phyloP scores from a whole-genome alignment of 2,888 invertebrate species.

The Drosophila pseudotakahashii region DNA sequence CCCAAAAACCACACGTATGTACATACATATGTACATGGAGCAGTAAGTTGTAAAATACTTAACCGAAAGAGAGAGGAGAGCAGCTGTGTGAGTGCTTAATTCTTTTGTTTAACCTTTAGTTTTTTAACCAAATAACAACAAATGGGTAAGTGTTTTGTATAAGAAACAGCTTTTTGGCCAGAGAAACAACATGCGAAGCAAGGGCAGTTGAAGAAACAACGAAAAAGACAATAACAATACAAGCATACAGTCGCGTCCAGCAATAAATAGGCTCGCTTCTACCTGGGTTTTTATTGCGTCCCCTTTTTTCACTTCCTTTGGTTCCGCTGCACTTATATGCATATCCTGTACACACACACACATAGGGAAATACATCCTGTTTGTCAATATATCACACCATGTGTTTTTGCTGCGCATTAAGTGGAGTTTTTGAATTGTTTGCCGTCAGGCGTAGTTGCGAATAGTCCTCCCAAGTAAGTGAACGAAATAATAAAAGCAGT shows the following conservation, averaged over 20 bases:
- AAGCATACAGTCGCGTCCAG: conserved; percentile 40
- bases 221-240: conserved; percentile 19
- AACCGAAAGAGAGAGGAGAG: conserved; percentile 1
- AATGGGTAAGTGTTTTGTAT: conserved; percentile 25
- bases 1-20: conserved; percentile 1
- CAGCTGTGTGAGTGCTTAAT: conserved; percentile 20
- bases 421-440: neutral
- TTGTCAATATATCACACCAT: conserved; percentile 7
- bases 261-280: neutral
- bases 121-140: neutral
- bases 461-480: neutral
- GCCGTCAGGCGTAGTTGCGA: neutral
- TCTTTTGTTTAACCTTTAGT: neutral
- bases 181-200: conserved; percentile 5
- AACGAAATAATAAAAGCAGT: no score
- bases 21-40: conserved; percentile 21
- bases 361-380: conserved; percentile 8
- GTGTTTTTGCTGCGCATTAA: neutral
- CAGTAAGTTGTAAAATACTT: conserved; percentile 4
- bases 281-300: conserved; percentile 8
- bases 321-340: conserved; percentile 28
- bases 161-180: conserved; percentile 12
- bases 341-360: conserved; percentile 3
- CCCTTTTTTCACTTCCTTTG: conserved; percentile 1
- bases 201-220: conserved; percentile 17